These are phyloP conservation scores for Eudemis profundana DNA, from an alignment of 2,888 invertebrate species.

Conservation along the genomic window DNA sequence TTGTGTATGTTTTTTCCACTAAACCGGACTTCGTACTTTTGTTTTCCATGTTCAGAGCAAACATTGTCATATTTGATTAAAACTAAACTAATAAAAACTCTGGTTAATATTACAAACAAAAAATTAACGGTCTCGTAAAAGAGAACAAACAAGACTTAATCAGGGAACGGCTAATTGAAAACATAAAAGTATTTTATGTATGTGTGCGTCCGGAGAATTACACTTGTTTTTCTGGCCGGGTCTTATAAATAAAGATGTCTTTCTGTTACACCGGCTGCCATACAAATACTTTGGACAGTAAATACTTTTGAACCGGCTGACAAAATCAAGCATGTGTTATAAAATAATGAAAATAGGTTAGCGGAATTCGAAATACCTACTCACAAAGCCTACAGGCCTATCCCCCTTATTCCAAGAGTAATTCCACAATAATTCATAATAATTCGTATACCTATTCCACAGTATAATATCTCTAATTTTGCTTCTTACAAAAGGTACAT, in stretches of 20 bases:
- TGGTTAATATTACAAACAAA: conserved; percentile 6
- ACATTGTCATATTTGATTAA: background rate
- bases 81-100: conserved; percentile 2
- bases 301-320: too few species aligned
- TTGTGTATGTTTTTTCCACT: too few species aligned
- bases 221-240: conserved; percentile 29
- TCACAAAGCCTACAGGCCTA: too few species aligned
- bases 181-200: conserved; percentile 23
- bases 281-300: background rate
- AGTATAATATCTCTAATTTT: too few species aligned
- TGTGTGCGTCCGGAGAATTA: conserved; percentile 1
- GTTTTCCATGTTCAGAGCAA: too few species aligned
- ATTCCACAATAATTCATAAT: too few species aligned
- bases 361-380: too few species aligned
- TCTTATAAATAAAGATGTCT: conserved; percentile 21
- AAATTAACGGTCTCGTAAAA: background rate
- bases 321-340: too few species aligned
- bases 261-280: background rate
- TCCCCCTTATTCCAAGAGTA: too few species aligned
- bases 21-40: background rate
- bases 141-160: conserved; percentile 12
- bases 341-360: too few species aligned
- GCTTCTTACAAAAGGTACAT: too few species aligned
- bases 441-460: too few species aligned
- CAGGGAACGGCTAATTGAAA: conserved; percentile 19